These are phyloP conservation scores for Terrapene triunguis DNA, from an alignment of 2,113 vertebrate genomes.

Conservation along the genomic window DNA sequence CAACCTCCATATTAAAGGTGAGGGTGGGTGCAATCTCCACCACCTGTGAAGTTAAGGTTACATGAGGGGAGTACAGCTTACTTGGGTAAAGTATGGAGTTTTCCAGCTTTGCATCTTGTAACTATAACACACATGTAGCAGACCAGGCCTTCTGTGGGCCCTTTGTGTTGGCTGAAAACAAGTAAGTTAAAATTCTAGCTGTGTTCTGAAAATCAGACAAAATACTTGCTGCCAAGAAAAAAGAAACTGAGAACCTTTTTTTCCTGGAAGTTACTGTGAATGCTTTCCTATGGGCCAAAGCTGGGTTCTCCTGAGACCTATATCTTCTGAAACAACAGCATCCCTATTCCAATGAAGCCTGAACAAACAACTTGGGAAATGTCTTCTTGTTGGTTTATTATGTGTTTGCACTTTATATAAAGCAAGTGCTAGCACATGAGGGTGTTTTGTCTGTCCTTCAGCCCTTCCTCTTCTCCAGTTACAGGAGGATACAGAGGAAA, in stretches of 20 bases:
- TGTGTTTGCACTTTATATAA: background rate
- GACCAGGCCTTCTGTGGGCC: background rate
- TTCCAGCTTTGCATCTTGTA: background rate
- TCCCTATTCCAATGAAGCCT: background rate
- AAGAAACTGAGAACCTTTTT: background rate
- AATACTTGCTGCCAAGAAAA: background rate
- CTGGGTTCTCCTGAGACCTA: background rate
- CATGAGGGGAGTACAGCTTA: too few species aligned
- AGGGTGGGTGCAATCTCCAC: background rate
- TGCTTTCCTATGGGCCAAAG: constrained; percentile 7
- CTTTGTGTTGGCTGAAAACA: background rate
- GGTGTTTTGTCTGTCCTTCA: background rate
- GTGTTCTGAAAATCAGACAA: background rate
- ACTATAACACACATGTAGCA: background rate
- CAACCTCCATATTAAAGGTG: background rate
- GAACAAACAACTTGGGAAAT: background rate
- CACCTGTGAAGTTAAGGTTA: background rate
- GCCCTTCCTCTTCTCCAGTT: background rate
- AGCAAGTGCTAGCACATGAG: background rate
- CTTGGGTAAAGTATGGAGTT: background rate
- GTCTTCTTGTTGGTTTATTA: background rate
- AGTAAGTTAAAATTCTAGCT: background rate
- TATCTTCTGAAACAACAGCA: background rate
- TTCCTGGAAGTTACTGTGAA: background rate
- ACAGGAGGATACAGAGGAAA: background rate